Conservation (phyloP, 1,140 invertebrate genomes). For the Scaptomyza pallida region DNA sequence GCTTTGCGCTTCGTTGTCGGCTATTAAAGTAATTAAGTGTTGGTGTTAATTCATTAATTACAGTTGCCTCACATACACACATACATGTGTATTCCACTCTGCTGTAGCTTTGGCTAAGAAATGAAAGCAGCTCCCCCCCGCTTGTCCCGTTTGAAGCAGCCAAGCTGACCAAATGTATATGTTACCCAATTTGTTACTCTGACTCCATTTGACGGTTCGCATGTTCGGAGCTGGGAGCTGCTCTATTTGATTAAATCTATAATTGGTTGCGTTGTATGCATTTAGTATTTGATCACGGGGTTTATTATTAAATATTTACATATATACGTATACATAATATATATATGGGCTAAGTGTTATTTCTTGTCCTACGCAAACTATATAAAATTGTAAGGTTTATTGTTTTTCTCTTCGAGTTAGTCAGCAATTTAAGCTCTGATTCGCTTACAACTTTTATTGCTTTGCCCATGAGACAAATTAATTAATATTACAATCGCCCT, state of each 20-base stretch:
- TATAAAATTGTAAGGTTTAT: background rate
- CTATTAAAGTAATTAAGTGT: slow-evolving; percentile 71
- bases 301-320: background rate
- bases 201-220: background rate
- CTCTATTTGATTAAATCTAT: slow-evolving; percentile 8
- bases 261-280: background rate
- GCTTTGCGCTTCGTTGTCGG: slow-evolving; percentile 30
- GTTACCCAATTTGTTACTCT: slow-evolving; percentile 8
- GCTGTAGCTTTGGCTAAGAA: background rate
- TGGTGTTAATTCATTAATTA: slow-evolving; percentile 82
- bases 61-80: slow-evolving; percentile 28
- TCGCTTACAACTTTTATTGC: background rate
- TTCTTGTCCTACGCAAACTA: background rate
- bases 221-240: background rate
- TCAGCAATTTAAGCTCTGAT: background rate
- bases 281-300: background rate
- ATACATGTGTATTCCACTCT: background rate
- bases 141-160: background rate
- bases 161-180: slow-evolving; percentile 2
- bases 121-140: slow-evolving; percentile 2
- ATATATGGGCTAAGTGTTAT: background rate
- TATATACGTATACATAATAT: background rate
- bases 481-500: slow-evolving; percentile 54
- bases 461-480: slow-evolving; percentile 50
- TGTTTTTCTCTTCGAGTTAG: background rate